A percentile compares a stretch with the other conserved stretches of the same genome.
Evolutionary conservation across 1,140 invertebrate species (phyloP).

Genomic region (Bilobella aurantiaca): DNA sequence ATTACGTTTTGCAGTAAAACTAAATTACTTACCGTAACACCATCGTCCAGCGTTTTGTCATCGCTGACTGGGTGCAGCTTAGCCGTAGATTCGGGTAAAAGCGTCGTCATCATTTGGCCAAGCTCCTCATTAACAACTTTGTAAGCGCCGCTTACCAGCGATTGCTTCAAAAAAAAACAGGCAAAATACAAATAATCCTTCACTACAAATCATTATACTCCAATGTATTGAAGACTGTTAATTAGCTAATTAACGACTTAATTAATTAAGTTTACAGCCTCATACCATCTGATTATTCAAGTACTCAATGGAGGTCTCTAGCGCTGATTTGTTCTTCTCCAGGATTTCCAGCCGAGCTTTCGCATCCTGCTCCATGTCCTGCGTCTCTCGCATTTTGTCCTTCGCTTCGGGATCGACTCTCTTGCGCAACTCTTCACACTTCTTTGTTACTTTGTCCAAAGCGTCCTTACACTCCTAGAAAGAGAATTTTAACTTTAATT

Average conservation of each 20-base stretch:
- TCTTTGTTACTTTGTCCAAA: neutral
- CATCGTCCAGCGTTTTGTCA: neutral
- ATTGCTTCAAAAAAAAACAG: conserved; percentile 11
- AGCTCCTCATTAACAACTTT: conserved; percentile 70
- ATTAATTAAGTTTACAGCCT: neutral
- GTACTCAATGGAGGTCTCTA: conserved; percentile 39
- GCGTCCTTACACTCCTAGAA: neutral
- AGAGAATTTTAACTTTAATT: too few species aligned
- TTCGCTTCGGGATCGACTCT: neutral
- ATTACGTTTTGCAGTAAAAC: conserved; percentile 13
- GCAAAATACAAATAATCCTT: too few species aligned
- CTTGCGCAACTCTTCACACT: neutral
- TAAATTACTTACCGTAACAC: conserved; percentile 1
- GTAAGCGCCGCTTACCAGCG: conserved; percentile 28
- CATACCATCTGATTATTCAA: conserved; percentile 4
- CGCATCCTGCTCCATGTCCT: conserved; percentile 5
- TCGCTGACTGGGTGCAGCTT: conserved; percentile 56
- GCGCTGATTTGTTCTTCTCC: conserved; percentile 64
- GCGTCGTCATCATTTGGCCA: conserved; percentile 85
- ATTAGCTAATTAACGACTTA: too few species aligned
- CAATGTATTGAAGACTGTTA: neutral
- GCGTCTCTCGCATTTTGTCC: neutral
- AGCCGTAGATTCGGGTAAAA: conserved; percentile 80
- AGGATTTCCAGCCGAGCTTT: conserved; percentile 76
- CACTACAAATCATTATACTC: too few species aligned